Evolutionary conservation across 2,888 invertebrate species (phyloP).

Genomic region (Crossocerus cetratus): DNA sequence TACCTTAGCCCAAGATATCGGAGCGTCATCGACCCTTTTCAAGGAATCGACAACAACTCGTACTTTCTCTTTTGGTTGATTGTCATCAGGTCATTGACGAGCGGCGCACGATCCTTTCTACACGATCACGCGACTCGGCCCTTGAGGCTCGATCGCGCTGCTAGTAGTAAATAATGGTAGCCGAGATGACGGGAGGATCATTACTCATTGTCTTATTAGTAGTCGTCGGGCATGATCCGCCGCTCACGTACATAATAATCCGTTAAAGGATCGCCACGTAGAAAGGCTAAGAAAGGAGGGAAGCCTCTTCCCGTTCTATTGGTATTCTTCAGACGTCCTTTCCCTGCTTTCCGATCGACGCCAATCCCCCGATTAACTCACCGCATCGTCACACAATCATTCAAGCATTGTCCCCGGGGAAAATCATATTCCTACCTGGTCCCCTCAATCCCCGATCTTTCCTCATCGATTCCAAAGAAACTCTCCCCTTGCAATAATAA

Average conservation of each 20-base stretch:
- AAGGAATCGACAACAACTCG: neutral
- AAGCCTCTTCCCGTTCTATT: neutral
- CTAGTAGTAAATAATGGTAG: constrained; percentile 16
- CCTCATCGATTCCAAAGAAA: neutral
- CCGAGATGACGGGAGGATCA: constrained; percentile 12
- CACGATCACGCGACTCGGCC: neutral
- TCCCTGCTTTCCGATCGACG: constrained; percentile 5
- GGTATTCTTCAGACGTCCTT: constrained; percentile 9
- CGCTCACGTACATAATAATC: constrained; percentile 19
- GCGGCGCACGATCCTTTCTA: constrained; percentile 1
- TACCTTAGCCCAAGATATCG: neutral
- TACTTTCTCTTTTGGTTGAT: neutral
- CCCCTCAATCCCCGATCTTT: constrained; percentile 5
- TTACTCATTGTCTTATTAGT: constrained; percentile 44
- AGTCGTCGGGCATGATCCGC: constrained; percentile 31
- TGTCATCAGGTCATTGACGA: too few relatives aligned
- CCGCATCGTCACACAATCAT: neutral
- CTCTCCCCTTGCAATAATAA: too few relatives aligned
- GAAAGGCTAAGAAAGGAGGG: constrained; percentile 14
- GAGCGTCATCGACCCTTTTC: neutral
- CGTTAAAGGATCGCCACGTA: constrained; percentile 11
- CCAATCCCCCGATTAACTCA: constrained; percentile 3
- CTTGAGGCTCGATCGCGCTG: neutral
- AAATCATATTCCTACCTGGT: neutral
- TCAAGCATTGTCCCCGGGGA: neutral